phyloP scores from a whole-genome alignment of 2,113 vertebrate genomes.

The Poeciliopsis retropinna region DNA sequence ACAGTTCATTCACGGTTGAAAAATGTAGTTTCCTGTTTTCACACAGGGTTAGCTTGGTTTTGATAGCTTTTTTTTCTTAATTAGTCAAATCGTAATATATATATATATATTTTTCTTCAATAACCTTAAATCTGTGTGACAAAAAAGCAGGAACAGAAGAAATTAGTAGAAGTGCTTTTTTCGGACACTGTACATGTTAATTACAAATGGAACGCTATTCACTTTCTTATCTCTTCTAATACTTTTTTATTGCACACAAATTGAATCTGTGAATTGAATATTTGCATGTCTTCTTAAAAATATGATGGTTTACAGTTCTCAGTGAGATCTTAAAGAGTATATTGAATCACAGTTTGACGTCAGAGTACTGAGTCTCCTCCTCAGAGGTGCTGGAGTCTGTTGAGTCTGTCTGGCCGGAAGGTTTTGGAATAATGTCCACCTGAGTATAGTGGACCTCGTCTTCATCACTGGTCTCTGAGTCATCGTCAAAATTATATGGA shows the following conservation, averaged over 20 bases:
- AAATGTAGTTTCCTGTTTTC: neutral
- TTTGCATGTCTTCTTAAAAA: neutral
- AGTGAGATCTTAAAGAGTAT: neutral
- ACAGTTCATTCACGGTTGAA: too few relatives aligned
- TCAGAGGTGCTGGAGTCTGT: conserved; percentile 42
- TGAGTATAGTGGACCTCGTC: conserved; percentile 58
- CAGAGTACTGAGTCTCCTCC: conserved; percentile 58
- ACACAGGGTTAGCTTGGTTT: neutral
- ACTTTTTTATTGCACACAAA: neutral
- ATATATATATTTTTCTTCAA: neutral
- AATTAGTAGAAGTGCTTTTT: neutral
- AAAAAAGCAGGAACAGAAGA: neutral
- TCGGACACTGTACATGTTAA: neutral
- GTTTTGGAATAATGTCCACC: conserved; percentile 47
- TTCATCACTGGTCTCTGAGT: conserved; percentile 65
- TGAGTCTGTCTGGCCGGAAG: neutral
- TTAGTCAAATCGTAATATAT: too few relatives aligned
- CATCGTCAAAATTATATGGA: conserved; percentile 3
- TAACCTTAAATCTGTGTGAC: neutral
- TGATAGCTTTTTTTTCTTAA: neutral
- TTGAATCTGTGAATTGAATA: neutral
- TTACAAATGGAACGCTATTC: neutral
- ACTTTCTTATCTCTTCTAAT: neutral
- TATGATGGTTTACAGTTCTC: neutral
- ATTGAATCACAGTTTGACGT: conserved; percentile 49